A percentile compares a stretch with the other conserved stretches of the same genome.
These are phyloP conservation scores for Propsilocerus akamusi DNA, from an alignment of 1,140 invertebrate genomes.

Conservation along the genomic window DNA sequence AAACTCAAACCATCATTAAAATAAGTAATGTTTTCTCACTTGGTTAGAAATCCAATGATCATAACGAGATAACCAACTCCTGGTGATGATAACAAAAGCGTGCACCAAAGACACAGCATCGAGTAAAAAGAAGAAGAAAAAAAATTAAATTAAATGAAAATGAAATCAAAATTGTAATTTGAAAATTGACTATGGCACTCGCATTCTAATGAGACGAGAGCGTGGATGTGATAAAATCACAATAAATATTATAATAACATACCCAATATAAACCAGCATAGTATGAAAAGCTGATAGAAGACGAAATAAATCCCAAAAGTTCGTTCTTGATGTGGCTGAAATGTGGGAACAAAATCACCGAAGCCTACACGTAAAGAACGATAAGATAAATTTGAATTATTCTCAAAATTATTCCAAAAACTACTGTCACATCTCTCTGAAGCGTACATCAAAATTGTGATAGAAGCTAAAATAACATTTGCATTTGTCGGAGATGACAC, in stretches of 20 bases:
- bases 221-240: neutral
- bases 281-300: constrained; percentile 22
- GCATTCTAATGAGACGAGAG: neutral
- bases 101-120: constrained; percentile 66
- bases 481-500: neutral
- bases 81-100: too few relatives aligned
- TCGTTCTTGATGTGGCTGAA: constrained; percentile 20
- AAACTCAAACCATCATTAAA: neutral
- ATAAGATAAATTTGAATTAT: neutral
- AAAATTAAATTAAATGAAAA: constrained; percentile 32
- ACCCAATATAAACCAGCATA: constrained; percentile 6
- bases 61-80: constrained; percentile 80
- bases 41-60: constrained; percentile 73
- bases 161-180: constrained; percentile 23
- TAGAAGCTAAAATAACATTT: too few relatives aligned
- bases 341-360: constrained; percentile 70
- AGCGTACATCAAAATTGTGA: too few relatives aligned
- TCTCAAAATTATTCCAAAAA: neutral
- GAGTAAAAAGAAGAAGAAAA: constrained; percentile 50
- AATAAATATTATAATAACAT: neutral
- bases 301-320: constrained; percentile 22
- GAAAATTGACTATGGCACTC: neutral
- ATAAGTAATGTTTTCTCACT: constrained; percentile 13
- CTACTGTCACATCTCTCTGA: neutral
- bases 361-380: constrained; percentile 32